Evolutionary conservation across 2,797 vertebrate species (phyloP).

Genomic region (Bradypodion ventrale): DNA sequence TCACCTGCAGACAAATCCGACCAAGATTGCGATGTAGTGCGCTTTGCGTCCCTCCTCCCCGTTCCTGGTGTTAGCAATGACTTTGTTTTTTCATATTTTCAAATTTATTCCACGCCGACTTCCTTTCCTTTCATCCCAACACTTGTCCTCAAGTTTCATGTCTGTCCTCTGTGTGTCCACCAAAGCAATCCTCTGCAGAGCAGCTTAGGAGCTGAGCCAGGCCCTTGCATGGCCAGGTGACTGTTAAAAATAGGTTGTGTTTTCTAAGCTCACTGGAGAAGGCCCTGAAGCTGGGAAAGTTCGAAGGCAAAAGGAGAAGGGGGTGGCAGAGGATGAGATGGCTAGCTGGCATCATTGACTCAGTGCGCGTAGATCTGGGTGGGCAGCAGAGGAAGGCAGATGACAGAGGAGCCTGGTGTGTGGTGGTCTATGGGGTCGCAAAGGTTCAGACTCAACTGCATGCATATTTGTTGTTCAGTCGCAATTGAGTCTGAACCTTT

Average conservation of each 20-base stretch:
- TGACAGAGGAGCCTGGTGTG: no score
- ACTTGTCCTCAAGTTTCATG: background rate
- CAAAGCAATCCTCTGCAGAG: background rate
- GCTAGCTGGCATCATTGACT: no score
- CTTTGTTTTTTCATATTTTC: background rate
- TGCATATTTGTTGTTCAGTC: no score
- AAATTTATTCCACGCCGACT: background rate
- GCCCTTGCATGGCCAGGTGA: no score
- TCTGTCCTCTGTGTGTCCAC: background rate
- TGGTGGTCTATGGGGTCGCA: no score
- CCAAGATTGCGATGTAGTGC: background rate
- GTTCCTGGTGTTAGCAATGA: background rate
- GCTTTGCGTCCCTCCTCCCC: background rate
- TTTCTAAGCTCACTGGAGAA: background rate
- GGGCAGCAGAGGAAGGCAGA: no score
- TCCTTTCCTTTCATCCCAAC: background rate
- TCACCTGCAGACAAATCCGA: slow-evolving; percentile 4
- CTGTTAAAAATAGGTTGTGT: background rate
- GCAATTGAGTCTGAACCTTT: no score
- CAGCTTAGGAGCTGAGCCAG: background rate
- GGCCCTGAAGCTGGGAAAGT: no score
- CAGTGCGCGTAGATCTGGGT: no score
- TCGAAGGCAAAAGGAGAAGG: no score
- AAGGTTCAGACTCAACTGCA: no score
- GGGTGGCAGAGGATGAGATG: no score